phyloP scores from a whole-genome alignment of 1,140 invertebrate genomes.

The Drosophila melanica region DNA sequence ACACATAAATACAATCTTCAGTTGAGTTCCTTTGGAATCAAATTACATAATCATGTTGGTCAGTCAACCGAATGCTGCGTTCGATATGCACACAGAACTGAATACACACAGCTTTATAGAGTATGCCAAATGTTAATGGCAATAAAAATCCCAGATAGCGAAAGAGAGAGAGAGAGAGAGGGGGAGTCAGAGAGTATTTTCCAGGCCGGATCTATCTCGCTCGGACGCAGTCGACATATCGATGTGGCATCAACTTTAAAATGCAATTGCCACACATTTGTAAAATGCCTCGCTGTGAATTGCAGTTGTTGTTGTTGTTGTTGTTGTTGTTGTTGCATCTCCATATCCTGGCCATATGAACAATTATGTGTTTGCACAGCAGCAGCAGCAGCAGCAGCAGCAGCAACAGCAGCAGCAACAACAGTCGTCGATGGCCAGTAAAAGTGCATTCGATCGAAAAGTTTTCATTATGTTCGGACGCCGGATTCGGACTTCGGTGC shows the following conservation, averaged over 20 bases:
- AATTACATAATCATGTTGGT: conserved; percentile 48
- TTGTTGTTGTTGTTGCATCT: conserved; percentile 48
- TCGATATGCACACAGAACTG: conserved; percentile 25
- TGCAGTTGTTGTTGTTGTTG: conserved; percentile 17
- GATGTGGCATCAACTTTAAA: conserved; percentile 50
- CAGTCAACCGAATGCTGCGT: conserved; percentile 35
- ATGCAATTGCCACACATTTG: conserved; percentile 54
- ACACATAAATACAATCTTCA: neutral
- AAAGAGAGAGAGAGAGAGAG: neutral
- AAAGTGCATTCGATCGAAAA: conserved; percentile 80
- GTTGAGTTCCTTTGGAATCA: neutral
- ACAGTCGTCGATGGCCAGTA: conserved; percentile 37
- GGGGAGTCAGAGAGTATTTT: neutral
- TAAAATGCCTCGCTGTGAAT: conserved; percentile 37
- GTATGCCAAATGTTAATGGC: conserved; percentile 44
- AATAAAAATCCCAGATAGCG: conserved; percentile 25
- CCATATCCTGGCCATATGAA: conserved; percentile 58
- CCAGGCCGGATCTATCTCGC: neutral
- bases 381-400: conserved; percentile 18
- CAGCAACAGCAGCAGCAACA: conserved; percentile 12
- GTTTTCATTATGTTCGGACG: conserved; percentile 75
- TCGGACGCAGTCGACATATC: conserved; percentile 4
- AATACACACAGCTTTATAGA: conserved; percentile 1
- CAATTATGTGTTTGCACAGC: conserved; percentile 61
- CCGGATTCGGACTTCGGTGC: conserved; percentile 11